Evolutionary conservation across 2,888 invertebrate genomes (phyloP).

Genomic region (Noctua fimbriata): DNA sequence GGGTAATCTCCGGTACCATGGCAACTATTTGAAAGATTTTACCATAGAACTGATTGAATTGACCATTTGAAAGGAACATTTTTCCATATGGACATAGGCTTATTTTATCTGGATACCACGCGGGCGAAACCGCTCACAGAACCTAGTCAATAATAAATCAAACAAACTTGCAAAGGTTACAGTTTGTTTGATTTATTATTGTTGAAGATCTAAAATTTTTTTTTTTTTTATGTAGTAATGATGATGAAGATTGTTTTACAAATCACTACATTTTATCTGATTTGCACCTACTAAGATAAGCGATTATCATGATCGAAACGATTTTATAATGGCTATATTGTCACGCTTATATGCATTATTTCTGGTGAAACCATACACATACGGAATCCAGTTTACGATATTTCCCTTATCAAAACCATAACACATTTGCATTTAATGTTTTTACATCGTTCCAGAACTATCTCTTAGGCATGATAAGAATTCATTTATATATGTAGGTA

Average conservation of each 20-base stretch:
- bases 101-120: background rate
- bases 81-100: background rate
- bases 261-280: background rate
- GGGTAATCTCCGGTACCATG: background rate
- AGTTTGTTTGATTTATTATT: no score
- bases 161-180: no score
- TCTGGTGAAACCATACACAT: background rate
- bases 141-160: background rate
- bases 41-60: no score
- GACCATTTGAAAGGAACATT: background rate
- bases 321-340: background rate
- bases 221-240: background rate
- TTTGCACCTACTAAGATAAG: background rate
- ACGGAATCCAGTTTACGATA: background rate
- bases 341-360: background rate
- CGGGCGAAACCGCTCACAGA: background rate
- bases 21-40: background rate
- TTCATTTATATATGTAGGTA: slow-evolving; percentile 1
- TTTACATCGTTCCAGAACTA: slow-evolving; percentile 53
- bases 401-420: slow-evolving; percentile 3
- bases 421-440: slow-evolving; percentile 1
- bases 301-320: background rate
- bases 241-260: background rate
- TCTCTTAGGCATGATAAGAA: slow-evolving; percentile 45
- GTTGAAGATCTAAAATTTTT: no score